These are phyloP conservation scores for Philereme vetulata DNA, from an alignment of 2,888 invertebrate genomes.

Conservation along the genomic window DNA sequence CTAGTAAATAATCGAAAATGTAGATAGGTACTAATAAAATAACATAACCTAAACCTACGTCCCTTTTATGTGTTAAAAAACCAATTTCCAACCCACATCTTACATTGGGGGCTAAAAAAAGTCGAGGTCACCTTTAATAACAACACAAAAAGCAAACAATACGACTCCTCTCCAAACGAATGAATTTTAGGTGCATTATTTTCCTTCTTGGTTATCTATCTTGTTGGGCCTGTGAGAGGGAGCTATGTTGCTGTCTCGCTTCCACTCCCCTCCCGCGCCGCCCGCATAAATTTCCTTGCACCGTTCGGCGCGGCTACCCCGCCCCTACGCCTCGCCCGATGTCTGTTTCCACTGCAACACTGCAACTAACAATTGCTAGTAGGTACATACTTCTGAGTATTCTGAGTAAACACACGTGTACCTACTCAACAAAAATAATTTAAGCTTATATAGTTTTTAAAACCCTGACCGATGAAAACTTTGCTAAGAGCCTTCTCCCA, in stretches of 20 bases:
- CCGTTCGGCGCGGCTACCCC: slow-evolving; percentile 68
- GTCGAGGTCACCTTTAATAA: slow-evolving; percentile 59
- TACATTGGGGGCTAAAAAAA: slow-evolving; percentile 39
- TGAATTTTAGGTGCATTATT: slow-evolving; percentile 73
- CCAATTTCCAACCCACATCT: slow-evolving; percentile 27
- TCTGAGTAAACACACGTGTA: too few species aligned
- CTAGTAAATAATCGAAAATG: too few species aligned
- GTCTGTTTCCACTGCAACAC: slow-evolving; percentile 70
- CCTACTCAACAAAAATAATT: too few species aligned
- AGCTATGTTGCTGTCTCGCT: slow-evolving; percentile 44
- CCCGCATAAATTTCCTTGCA: slow-evolving; percentile 70
- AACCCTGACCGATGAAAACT: too few species aligned
- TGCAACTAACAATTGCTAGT: too few species aligned
- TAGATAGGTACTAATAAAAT: not conserved
- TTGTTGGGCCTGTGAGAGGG: slow-evolving; percentile 50
- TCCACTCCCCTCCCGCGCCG: slow-evolving; percentile 47
- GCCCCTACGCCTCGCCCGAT: slow-evolving; percentile 70
- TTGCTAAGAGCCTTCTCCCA: too few species aligned
- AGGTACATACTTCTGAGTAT: too few species aligned
- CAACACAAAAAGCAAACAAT: slow-evolving; percentile 52
- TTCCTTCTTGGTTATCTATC: slow-evolving; percentile 74
- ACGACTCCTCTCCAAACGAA: slow-evolving; percentile 56
- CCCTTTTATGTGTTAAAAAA: slow-evolving; percentile 13
- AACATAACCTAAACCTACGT: not conserved
- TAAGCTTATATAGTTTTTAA: too few species aligned